Conservation (phyloP, 2,113 vertebrate species). For the Acrocephalus arundinaceus region DNA sequence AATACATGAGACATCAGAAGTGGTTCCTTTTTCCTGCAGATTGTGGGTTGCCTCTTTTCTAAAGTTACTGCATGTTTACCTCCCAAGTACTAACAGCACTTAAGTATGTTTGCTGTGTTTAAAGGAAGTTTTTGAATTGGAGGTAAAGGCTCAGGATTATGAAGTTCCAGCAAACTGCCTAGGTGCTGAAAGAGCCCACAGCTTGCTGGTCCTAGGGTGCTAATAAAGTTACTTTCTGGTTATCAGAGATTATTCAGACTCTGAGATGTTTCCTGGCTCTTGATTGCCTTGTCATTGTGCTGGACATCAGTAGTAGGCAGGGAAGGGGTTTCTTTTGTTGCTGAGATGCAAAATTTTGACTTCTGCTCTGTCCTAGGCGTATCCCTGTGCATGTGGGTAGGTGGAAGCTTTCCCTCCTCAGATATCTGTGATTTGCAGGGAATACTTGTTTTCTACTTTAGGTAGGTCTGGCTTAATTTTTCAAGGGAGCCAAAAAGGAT, state of each 20-base stretch:
- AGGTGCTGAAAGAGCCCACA: neutral
- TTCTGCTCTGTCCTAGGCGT: neutral
- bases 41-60: neutral
- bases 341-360: neutral
- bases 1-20: neutral
- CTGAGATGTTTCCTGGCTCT: neutral
- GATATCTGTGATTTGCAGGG: neutral
- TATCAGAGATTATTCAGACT: neutral
- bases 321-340: neutral
- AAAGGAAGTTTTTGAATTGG: neutral
- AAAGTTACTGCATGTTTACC: neutral
- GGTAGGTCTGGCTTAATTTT: neutral
- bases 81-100: neutral
- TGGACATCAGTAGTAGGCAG: neutral
- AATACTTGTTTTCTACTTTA: neutral
- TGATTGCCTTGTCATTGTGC: fast-evolving
- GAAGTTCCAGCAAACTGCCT: neutral
- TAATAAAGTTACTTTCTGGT: neutral
- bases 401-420: neutral
- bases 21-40: neutral
- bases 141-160: neutral
- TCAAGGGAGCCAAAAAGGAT: neutral
- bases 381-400: fast-evolving
- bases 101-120: neutral
- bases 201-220: neutral